Percentiles rank a stretch among this genome's conserved stretches.
Evolutionary conservation across 1,140 invertebrate genomes (phyloP).

Genomic region (Drosophila pseudoobscura): DNA sequence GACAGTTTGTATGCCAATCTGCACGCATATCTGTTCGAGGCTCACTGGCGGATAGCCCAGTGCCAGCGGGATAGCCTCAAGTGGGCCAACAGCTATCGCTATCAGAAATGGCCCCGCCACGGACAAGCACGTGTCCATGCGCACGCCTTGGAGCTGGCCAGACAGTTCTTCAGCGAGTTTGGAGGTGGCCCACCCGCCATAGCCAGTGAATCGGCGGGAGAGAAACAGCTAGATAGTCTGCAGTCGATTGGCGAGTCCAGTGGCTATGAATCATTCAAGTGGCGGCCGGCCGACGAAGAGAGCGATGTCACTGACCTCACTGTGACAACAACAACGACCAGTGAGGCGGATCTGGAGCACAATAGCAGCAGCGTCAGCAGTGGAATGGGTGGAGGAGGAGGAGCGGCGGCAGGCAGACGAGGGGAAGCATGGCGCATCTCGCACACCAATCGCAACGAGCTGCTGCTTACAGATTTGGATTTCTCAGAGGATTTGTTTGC

Average conservation of each 20-base stretch:
- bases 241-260: constrained; percentile 91
- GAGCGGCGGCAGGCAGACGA: constrained; percentile 17
- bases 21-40: constrained; percentile 92
- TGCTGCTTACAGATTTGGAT: constrained; percentile 81
- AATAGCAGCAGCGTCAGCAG: constrained; percentile 50
- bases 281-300: constrained; percentile 86
- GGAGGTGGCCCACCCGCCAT: constrained; percentile 16
- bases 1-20: constrained; percentile 90
- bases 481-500: constrained; percentile 84
- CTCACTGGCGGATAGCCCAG: constrained; percentile 89
- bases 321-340: constrained; percentile 36
- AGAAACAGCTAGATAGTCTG: constrained; percentile 85
- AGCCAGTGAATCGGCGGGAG: constrained; percentile 38
- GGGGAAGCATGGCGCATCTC: constrained; percentile 83
- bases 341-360: constrained; percentile 51
- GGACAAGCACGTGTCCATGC: constrained; percentile 52
- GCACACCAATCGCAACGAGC: constrained; percentile 67
- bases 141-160: constrained; percentile 75
- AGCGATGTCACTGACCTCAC: constrained; percentile 45
- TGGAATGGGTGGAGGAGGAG: constrained; percentile 7
- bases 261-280: constrained; percentile 92
- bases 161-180: constrained; percentile 78
- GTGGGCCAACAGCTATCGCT: constrained; percentile 86
- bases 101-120: constrained; percentile 77
- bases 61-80: constrained; percentile 89